Conservation (phyloP, 2,113 vertebrate genomes). For the Phocoena sinus region DNA sequence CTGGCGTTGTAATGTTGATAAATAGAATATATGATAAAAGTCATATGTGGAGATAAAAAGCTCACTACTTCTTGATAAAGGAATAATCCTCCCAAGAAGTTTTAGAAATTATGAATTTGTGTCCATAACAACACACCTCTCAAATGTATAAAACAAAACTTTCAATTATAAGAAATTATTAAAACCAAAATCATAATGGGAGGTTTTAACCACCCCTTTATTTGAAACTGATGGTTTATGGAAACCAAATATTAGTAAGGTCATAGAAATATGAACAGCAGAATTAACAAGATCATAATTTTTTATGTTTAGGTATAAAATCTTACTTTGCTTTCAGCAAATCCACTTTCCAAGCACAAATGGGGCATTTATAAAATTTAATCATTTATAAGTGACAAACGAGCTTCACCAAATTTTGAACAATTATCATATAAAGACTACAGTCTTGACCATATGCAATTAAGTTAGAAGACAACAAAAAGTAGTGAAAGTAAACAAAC, state of each 20-base stretch:
- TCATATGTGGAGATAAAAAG: not conserved
- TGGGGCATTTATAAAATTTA: not conserved
- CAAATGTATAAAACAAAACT: not conserved
- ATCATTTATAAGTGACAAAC: not conserved
- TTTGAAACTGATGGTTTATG: not conserved
- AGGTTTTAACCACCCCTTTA: not conserved
- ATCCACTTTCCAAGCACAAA: not conserved
- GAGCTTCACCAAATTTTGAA: not conserved
- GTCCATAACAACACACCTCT: not conserved
- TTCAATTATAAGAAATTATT: not conserved
- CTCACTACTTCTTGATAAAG: not conserved
- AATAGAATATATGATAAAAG: not conserved
- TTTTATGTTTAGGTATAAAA: not conserved
- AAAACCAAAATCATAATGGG: not conserved
- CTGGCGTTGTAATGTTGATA: not conserved
- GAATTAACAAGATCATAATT: not conserved
- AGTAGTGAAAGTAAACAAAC: not conserved
- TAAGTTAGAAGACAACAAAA: not conserved
- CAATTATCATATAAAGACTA: not conserved
- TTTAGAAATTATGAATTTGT: not conserved
- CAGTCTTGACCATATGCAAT: not conserved
- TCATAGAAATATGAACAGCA: not conserved
- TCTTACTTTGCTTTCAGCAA: not conserved
- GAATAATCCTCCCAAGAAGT: not conserved
- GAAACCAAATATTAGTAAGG: not conserved